Evolutionary conservation across 2,113 vertebrate species (phyloP), one percentile per base, ranked within the genome.

Genomic region (Festucalex cinctus): DNA sequence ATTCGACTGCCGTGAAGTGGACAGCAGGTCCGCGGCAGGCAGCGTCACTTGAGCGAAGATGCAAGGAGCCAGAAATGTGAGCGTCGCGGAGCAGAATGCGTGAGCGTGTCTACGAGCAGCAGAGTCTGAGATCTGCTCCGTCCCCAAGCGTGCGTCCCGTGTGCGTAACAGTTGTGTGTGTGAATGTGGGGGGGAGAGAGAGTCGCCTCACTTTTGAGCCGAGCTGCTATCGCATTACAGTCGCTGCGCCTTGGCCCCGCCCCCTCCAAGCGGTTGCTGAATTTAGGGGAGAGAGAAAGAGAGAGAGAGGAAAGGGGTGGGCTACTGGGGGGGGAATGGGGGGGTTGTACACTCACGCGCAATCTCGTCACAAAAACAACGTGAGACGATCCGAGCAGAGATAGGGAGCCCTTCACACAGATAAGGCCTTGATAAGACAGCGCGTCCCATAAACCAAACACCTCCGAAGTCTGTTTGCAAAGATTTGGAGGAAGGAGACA

Each of bases 181-280:
- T 9, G 56, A 56, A 58, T 61, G 68, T 19, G 70, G 35, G 70
- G 3, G 57, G 44, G 43, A 10, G 62, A 67, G 84, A 72, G 90
- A 92, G 92, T 85, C 91, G 91, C 92, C 70, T 86, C 69, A 85
- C 84, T 82, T 90, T 83, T 88, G 89, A 93, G 88, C 91, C 66
- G 87, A 85, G 83, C 83, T 84, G 90, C 93, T 86, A 91, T 93
- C 93, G 91, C 91, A 89, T 94, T 93, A 93, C 94, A 92, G 91
- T 89, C 89, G 57, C 77, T 70, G 89, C 89, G 89, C 88, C 83
- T 83, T 85, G 85, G 85, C 91, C 83, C 93, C 94, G 91, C 93
- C 94, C 79, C 90, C 93, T 83, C 86, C 89, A 14, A 6, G n/a
- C 20, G 20, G 24, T 61, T 39, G 73, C 88, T 81, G 88, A 90